phyloP scores from a whole-genome alignment of 2,113 vertebrate species.

The Myotis lucifugus region DNA sequence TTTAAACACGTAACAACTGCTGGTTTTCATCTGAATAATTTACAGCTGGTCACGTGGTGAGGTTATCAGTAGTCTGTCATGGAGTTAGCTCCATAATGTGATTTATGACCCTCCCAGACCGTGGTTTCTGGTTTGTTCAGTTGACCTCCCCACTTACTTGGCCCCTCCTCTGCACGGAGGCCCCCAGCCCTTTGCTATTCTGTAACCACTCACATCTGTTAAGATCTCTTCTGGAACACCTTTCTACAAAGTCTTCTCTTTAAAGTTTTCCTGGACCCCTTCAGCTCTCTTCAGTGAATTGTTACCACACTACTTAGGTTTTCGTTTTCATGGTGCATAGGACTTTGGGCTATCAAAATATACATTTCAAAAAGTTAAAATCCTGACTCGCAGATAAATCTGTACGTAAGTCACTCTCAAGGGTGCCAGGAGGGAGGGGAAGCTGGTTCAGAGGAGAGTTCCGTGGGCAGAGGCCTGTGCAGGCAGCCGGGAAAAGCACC shows the following conservation, averaged over 20 bases:
- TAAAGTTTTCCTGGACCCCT: background rate
- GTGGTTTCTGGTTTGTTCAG: background rate
- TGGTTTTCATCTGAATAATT: background rate
- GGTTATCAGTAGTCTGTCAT: conserved; percentile 10
- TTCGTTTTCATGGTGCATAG: background rate
- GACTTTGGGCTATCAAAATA: background rate
- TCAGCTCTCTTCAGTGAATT: background rate
- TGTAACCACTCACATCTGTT: background rate
- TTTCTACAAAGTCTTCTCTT: background rate
- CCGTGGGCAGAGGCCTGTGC: background rate
- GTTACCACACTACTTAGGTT: background rate
- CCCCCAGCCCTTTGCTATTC: background rate
- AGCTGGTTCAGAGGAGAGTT: background rate
- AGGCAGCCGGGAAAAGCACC: background rate
- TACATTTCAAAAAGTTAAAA: background rate
- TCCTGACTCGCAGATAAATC: background rate
- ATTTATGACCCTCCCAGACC: background rate
- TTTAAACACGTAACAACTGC: background rate
- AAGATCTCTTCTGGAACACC: background rate
- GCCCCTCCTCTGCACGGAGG: background rate
- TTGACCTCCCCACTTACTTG: background rate
- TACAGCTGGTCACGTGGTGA: background rate
- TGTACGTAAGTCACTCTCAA: background rate
- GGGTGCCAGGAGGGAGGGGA: background rate
- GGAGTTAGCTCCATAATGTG: background rate